Evolutionary conservation across 2,888 invertebrate species (phyloP), one percentile per base, ranked within the genome.

Genomic region (Drosophila yooni): DNA sequence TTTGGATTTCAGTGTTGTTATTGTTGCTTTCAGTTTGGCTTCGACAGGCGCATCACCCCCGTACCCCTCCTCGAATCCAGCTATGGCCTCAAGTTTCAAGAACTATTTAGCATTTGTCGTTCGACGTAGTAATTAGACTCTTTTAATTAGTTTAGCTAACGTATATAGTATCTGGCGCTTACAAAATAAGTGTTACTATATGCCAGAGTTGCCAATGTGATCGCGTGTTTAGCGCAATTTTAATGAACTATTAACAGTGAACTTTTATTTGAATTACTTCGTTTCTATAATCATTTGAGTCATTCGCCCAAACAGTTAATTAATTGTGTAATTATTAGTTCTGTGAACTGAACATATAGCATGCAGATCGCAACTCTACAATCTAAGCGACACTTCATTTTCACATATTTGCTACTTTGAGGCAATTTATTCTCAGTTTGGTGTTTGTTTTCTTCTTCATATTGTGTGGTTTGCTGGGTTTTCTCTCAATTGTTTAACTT

Each of bases 241-340:
- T 52, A 52, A 82, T 83, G 80, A 74, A 75, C 71, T 86, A 81
- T 89, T 89, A 88, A 87, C 87, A 88, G 61, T 88, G 90, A 87
- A 82, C 75, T 83, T 88, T 52, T 43, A 62, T 62, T 48, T 54
- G n/a, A 56, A 66, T 69, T 27, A 10, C 56, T 31, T 57, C 63
- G 61, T 65, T 63, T 52, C 33, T 68, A 53, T 62, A 36, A 29
- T 71, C 52, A 48, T 75, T 75, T 36, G 54, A 59, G 50, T 56
- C 57, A 57, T 46, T 64, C 65, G 31, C 27, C 70, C 64, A 75
- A 79, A 78, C 79, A 21, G 48, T 79, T 64, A 79, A 76, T 79
- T 73, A 64, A 34, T 46, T 67, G 56, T 58, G 40, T 68, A 70
- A 68, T 79, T 74, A 70, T 58, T 64, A 36, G 31, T 38, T 72